phyloP scores from a whole-genome alignment of 2,888 invertebrate species.

The Ophion obscuratus region DNA sequence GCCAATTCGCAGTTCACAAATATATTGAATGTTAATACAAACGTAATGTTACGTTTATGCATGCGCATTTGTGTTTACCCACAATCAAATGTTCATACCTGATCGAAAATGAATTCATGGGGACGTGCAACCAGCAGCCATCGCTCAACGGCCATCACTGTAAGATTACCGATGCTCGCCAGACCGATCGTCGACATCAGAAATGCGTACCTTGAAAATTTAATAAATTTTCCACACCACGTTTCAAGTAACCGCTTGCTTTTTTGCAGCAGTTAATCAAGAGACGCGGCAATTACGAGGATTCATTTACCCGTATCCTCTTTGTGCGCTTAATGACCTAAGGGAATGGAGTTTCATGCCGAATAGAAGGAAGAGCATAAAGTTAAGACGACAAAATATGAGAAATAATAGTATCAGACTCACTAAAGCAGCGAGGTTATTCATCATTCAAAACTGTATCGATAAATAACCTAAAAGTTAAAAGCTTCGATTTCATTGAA shows the following conservation, averaged over 20 bases:
- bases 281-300: not conserved
- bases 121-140: slow-evolving; percentile 89
- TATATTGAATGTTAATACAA: not conserved
- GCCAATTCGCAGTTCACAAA: not conserved
- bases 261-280: not conserved
- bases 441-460: not conserved
- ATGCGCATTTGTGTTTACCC: not conserved
- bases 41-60: not conserved
- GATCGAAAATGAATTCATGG: slow-evolving; percentile 79
- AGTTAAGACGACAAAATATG: not conserved
- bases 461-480: not conserved
- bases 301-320: not conserved
- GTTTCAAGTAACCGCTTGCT: not conserved
- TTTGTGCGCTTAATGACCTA: not conserved
- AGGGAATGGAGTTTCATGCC: not conserved
- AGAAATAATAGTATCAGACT: not conserved
- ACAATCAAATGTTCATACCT: slow-evolving; percentile 69
- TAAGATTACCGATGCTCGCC: slow-evolving; percentile 88
- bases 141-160: slow-evolving; percentile 90
- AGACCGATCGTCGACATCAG: slow-evolving; percentile 82
- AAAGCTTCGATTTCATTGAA: not conserved
- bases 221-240: not conserved
- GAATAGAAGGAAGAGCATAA: not conserved
- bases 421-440: not conserved
- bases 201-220: slow-evolving; percentile 77